Evolutionary conservation across 2,113 vertebrate species (phyloP), one percentile per base, ranked within the genome.

Genomic region (Oxyruncus cristatus): DNA sequence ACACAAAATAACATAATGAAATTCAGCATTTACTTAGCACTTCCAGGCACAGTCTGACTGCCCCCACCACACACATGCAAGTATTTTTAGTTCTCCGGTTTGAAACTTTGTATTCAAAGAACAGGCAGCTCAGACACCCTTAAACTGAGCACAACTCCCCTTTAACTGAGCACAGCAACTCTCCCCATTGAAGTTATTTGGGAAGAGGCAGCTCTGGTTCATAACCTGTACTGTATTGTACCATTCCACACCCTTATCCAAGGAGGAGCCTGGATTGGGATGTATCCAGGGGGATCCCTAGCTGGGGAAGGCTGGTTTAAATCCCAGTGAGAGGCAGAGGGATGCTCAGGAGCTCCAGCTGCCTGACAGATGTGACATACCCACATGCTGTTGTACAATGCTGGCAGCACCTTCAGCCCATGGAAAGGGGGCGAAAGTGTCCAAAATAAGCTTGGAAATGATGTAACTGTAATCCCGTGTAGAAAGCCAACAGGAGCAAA

Each of bases 101-200:
- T 37, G n/a, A 55, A 46, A 12, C 42, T 28, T 49, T 23, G 17
- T 11, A 27, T 62, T 21, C 44, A 10, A 9, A 37, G 58, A 17
- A 49, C 20, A 26, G 33, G 8, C 23, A 13, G 41, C 4, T 42
- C 18, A 50, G 30, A 10, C 3, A 17, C 9, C 5, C 13, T n/a
- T 5, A 22, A 39, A 5, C 35, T 16, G 52, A 18, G 52, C 52
- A 30, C 6, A 30, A 3, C 28, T 53, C 16, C 10, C 5, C 10
- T 35, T 4, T 12, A 30, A 5, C 27, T 16, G 13, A 42, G 22
- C 9, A 1, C 5, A 27, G 2, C 17, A 3, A 1, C 27, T 44
- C 14, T 27, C 32, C 37, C 27, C 9, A 1, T 0, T 2, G 14
- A 28, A 9, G 11, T 5, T 15, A 2, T 18, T 0, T 17, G 61